These are phyloP conservation scores for Artibeus lituratus DNA, from an alignment of 2,797 vertebrate species.

Conservation along the genomic window DNA sequence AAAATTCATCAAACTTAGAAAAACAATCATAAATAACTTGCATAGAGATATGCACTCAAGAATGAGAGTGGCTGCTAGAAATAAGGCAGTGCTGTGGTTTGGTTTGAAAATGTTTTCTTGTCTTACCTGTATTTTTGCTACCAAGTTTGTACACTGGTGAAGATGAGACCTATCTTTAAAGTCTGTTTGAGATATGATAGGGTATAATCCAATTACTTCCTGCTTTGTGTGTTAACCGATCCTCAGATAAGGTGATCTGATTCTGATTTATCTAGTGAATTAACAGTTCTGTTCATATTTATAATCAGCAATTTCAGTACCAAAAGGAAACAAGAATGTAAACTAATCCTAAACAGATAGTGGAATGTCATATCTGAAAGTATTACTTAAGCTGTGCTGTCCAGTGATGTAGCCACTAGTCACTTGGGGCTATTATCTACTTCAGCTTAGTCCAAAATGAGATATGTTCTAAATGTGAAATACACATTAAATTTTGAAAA, in stretches of 20 bases:
- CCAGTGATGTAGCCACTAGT: neutral
- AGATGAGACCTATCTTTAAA: neutral
- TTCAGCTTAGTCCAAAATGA: constrained; percentile 36
- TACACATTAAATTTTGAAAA: constrained; percentile 4
- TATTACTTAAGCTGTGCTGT: neutral
- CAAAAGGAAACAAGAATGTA: neutral
- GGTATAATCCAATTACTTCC: neutral
- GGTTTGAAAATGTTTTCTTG: constrained; percentile 3
- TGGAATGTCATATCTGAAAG: neutral
- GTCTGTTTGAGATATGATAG: neutral
- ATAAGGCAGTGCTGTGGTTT: constrained; percentile 17
- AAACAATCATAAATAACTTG: constrained; percentile 11
- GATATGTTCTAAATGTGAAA: neutral
- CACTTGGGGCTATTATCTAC: neutral
- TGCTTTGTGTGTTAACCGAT: neutral
- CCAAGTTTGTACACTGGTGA: constrained; percentile 8
- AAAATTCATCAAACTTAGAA: constrained; percentile 11
- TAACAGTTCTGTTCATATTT: constrained; percentile 43
- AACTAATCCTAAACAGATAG: constrained; percentile 47
- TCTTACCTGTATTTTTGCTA: constrained; percentile 35
- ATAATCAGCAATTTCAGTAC: constrained; percentile 24
- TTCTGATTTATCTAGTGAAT: constrained; percentile 45
- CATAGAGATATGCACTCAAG: neutral
- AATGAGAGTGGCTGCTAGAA: neutral
- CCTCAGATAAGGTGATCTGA: constrained; percentile 17